phyloP scores from a whole-genome alignment of 2,797 vertebrate genomes.

The Xenops minutus region DNA sequence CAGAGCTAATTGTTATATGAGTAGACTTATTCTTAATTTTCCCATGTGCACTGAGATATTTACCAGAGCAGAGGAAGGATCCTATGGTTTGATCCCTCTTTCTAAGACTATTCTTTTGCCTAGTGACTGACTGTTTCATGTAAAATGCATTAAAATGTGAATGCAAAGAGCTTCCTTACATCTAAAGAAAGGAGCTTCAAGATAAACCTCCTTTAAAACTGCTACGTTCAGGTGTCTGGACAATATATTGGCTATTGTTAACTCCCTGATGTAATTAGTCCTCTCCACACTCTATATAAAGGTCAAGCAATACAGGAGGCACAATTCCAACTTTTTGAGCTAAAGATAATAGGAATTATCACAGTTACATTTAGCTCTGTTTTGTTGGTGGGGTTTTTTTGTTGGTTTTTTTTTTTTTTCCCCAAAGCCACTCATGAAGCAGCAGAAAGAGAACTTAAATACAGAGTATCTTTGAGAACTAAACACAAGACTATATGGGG shows the following conservation, averaged over 20 bases:
- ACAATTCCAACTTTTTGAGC: neutral
- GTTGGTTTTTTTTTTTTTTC: no score
- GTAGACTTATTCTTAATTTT: neutral
- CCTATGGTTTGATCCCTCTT: neutral
- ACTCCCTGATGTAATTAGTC: neutral
- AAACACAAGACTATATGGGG: neutral
- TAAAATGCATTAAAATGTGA: neutral
- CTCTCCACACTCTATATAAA: neutral
- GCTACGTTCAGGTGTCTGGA: neutral
- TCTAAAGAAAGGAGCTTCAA: neutral
- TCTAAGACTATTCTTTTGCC: neutral
- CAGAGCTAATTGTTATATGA: neutral
- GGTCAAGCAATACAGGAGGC: neutral
- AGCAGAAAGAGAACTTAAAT: neutral
- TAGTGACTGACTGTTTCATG: neutral
- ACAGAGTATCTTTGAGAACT: neutral
- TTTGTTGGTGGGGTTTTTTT: no score
- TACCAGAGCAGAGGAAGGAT: neutral
- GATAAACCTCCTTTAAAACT: neutral
- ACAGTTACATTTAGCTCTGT: neutral
- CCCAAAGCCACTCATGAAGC: neutral
- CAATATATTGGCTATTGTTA: neutral
- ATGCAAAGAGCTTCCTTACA: neutral
- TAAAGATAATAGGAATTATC: neutral
- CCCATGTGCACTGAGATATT: neutral